Conservation (phyloP, 2,888 invertebrate species). For the Resseliella maxima region DNA sequence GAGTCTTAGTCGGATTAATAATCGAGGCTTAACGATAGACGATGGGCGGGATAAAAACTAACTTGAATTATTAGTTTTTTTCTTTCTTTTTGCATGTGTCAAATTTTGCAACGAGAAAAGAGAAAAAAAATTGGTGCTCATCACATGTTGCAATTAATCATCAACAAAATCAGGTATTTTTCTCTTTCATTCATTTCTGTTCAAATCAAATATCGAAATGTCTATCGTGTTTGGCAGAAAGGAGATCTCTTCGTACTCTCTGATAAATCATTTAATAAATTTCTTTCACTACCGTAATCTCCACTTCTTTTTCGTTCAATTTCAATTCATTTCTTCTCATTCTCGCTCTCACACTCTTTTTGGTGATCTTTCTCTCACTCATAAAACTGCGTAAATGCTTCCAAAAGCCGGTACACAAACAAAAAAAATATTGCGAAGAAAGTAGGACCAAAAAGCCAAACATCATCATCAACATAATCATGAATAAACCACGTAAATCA, state of each 20-base stretch:
- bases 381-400: not conserved
- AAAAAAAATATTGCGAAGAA: no score
- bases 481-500: not conserved
- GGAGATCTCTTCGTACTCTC: no score
- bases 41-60: not conserved
- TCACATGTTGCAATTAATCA: slow-evolving; percentile 15
- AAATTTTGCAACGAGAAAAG: no score
- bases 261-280: not conserved
- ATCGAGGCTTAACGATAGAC: no score
- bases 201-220: no score
- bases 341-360: no score
- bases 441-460: no score
- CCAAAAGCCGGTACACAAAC: not conserved
- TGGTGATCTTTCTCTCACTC: not conserved
- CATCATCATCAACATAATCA: not conserved
- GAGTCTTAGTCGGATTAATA: no score
- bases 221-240: no score
- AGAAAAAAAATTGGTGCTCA: not conserved
- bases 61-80: not conserved
- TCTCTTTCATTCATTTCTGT: no score
- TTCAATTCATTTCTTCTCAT: not conserved
- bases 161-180: not conserved
- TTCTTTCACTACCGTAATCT: no score
- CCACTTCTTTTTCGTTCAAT: not conserved
- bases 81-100: not conserved